A percentile compares a stretch with the other conserved stretches of the same genome.
Evolutionary conservation across 1,140 invertebrate species (phyloP).

Genomic region (Zaprionus vittiger): DNA sequence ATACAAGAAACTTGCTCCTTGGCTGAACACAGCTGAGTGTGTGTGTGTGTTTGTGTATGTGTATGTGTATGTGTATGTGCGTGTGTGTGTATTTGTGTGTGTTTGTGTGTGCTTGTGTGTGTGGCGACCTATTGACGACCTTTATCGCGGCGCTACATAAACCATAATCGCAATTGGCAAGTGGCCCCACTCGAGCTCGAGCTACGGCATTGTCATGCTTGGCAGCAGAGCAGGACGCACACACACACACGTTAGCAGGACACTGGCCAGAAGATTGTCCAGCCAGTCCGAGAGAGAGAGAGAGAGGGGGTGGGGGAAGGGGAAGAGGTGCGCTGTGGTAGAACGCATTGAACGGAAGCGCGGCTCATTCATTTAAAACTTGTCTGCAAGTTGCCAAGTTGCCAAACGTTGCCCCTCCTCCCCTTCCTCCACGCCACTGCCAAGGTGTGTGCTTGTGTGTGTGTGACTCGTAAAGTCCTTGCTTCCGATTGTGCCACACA

Average conservation of each 20-base stretch:
- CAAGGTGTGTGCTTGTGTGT: conserved; percentile 49
- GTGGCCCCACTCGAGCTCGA: conserved; percentile 75
- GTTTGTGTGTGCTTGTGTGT: conserved; percentile 19
- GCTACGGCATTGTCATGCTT: conserved; percentile 74
- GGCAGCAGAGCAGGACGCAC: conserved; percentile 54
- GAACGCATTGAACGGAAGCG: conserved; percentile 77
- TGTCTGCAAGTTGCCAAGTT: conserved; percentile 78
- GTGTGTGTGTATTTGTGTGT: not conserved
- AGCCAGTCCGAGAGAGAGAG: not conserved
- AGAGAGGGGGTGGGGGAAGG: not conserved
- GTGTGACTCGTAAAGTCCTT: conserved; percentile 63
- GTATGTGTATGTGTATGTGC: not conserved
- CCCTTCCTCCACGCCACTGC: not conserved
- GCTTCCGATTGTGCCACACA: conserved; percentile 50
- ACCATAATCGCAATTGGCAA: conserved; percentile 83
- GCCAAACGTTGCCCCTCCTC: not conserved
- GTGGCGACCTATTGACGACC: conserved; percentile 79
- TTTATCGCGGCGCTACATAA: conserved; percentile 76
- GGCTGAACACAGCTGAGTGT: conserved; percentile 3
- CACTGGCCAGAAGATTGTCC: conserved; percentile 47
- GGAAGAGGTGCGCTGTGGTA: conserved; percentile 1
- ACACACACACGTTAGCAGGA: conserved; percentile 50
- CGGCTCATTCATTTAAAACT: conserved; percentile 81
- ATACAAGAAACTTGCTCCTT: conserved; percentile 73
- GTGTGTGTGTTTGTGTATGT: not conserved